phyloP scores from a whole-genome alignment of 2,797 vertebrate genomes.

The Thripadectes ignobilis region DNA sequence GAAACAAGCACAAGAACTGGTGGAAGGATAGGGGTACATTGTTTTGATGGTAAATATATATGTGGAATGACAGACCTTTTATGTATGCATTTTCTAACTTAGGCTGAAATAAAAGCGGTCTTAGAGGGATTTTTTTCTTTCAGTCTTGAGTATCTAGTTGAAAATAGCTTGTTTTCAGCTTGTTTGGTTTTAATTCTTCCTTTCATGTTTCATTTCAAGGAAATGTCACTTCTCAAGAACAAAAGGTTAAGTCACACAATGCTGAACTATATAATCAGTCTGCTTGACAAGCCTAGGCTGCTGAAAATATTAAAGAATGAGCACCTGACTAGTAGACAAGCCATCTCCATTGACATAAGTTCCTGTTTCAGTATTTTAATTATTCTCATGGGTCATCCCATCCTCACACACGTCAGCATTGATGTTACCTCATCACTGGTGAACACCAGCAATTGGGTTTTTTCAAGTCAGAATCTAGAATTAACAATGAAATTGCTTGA shows the following conservation, averaged over 20 bases:
- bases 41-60: not conserved
- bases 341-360: not conserved
- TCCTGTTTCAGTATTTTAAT: conserved; percentile 12
- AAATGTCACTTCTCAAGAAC: conserved; percentile 29
- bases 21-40: not conserved
- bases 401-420: not conserved
- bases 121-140: not conserved
- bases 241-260: conserved; percentile 21
- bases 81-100: not conserved
- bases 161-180: not conserved
- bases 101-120: not conserved
- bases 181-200: conserved; percentile 31
- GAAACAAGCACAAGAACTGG: not conserved
- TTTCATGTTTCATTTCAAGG: conserved; percentile 31
- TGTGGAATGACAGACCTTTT: not conserved
- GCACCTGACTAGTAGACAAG: not conserved
- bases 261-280: not conserved
- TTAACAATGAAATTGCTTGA: not conserved
- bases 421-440: not conserved
- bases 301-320: not conserved
- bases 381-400: not conserved
- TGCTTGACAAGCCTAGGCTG: not conserved
- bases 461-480: not conserved
- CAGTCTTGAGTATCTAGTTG: not conserved
- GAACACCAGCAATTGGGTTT: not conserved